Percentiles rank a stretch among this genome's conserved stretches.
Conservation (phyloP, 64 coral and sea anemone genomes). For the Pachyseris speciosa region DNA sequence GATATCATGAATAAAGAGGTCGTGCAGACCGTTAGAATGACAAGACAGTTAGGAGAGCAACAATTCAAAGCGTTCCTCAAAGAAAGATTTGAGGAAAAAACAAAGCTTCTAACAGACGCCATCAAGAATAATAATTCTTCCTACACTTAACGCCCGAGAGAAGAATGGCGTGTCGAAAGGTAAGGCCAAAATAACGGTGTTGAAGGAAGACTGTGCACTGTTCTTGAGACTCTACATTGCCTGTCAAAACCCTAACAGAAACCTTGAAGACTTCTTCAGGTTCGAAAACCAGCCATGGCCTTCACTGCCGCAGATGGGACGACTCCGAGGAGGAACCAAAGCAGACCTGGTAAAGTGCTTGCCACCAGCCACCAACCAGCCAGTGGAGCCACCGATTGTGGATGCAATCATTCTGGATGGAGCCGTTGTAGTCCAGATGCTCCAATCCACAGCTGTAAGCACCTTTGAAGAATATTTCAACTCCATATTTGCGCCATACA, state of each 20-base stretch:
- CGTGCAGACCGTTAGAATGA: constrained; percentile 4
- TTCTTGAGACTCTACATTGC: constrained; percentile 30
- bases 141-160: not conserved
- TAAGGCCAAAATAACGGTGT: not conserved
- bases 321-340: constrained; percentile 14
- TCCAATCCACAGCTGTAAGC: constrained; percentile 21
- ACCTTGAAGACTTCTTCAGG: constrained; percentile 36
- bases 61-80: constrained; percentile 24
- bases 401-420: constrained; percentile 47
- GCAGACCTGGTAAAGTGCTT: constrained; percentile 26
- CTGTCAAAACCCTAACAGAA: constrained; percentile 30
- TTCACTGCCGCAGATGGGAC: constrained; percentile 11
- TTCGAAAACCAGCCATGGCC: constrained; percentile 33
- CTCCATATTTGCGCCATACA: constrained; percentile 14
- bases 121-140: constrained; percentile 25
- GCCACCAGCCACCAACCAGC: not conserved
- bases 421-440: constrained; percentile 35
- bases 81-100: constrained; percentile 22
- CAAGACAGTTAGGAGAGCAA: constrained; percentile 24
- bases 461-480: constrained; percentile 51
- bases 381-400: constrained; percentile 28
- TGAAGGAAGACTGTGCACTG: constrained; percentile 14
- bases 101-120: constrained; percentile 17
- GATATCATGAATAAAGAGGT: constrained; percentile 33
- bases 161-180: not conserved